Base-by-base conservation (phyloP, 2,113 vertebrate species). In the Telmatochromis bifrenatus region DNA sequence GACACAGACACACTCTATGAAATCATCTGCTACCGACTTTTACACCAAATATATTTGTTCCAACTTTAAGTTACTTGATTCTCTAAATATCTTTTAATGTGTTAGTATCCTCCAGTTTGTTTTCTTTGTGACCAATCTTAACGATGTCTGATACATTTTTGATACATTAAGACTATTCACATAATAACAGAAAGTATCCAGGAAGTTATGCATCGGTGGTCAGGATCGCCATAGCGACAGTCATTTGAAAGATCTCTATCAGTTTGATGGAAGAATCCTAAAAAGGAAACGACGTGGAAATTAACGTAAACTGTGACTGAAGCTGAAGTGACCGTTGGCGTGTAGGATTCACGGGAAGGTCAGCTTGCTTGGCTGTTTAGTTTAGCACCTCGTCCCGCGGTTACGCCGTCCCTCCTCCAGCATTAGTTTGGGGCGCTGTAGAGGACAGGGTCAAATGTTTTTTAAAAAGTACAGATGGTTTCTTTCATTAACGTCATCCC, bases 311-410 rank as follows among this genome's bases (percentile, higher is more conserved):
- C 2, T 37, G 10, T 26, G 23, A 26, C 3, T 26, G 23, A 37
- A 37, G 10, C 19, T 65, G 19, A 65, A 65, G 60, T 37, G 60
- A 65, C 7, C 3, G 6, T 65, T n/a, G 60, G 17, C 9, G 2
- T n/a, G 10, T 21, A 21, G 19, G 6, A 37, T 37, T 37, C 19
- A 37, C 1, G 0, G 31, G 19, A 37, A 5, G 10, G 33, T 0
- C 10, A 2, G 10, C 60, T 5, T 37, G 0, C 10, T 65, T 13
- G 17, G 33, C 10, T n/a, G 3, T 35, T 65, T n/a, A 65, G 60
- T 19, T n/a, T 7, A 37, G 33, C 10, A 65, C 31, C 60, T 37
- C 33, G 6, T 68, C 19, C 33, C 2, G 1, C 7, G 3, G 10
- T 37, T 37, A 13, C 10, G 11, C 7, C 1, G 10, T 21, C 33